Conservation (phyloP, 2,888 invertebrate genomes). For the Arge pagana region DNA sequence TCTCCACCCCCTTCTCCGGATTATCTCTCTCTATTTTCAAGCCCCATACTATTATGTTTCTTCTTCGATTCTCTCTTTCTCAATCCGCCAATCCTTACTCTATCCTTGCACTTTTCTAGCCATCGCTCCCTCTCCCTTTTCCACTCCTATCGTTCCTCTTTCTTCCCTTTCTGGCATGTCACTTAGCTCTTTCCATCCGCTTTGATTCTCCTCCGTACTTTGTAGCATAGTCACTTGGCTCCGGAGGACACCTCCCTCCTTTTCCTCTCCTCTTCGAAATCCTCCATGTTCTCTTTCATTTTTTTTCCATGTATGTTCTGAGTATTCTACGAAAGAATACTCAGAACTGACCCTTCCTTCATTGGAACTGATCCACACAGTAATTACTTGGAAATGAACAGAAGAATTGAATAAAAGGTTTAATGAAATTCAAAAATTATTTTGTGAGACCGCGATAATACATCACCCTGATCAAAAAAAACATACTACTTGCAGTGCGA, state of each 20-base stretch:
- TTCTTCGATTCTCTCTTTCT: conserved; percentile 1
- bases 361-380: too few relatives aligned
- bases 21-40: conserved; percentile 2
- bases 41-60: not conserved
- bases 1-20: not conserved
- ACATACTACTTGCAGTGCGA: conserved; percentile 4
- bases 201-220: not conserved
- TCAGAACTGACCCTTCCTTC: too few relatives aligned
- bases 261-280: conserved; percentile 1
- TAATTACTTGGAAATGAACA: too few relatives aligned
- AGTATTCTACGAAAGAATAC: too few relatives aligned
- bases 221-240: too few relatives aligned
- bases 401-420: not conserved
- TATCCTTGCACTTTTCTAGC: not conserved
- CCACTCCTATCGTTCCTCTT: too few relatives aligned
- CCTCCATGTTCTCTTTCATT: not conserved
- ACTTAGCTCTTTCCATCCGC: not conserved
- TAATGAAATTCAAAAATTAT: not conserved
- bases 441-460: too few relatives aligned
- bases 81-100: not conserved
- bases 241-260: too few relatives aligned
- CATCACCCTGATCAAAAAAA: too few relatives aligned
- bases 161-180: too few relatives aligned
- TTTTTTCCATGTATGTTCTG: not conserved
- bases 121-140: not conserved